These are phyloP conservation scores for Nyctalus aviator DNA, from an alignment of 2,797 vertebrate genomes.

Conservation along the genomic window DNA sequence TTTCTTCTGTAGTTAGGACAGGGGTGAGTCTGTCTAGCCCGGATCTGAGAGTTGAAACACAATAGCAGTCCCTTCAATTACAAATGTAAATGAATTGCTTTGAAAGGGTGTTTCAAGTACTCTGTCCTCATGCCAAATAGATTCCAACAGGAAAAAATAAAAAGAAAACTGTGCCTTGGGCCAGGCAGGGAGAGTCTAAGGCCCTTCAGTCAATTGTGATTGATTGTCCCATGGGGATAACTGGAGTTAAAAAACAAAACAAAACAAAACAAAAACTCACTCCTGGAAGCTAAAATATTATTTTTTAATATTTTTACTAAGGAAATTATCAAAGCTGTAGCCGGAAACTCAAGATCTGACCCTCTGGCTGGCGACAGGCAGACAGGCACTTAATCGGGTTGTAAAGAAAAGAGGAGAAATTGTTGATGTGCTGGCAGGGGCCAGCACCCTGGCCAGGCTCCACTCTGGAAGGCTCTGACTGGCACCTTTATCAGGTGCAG, in stretches of 20 bases:
- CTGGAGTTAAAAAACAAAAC: not conserved
- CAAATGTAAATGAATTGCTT: not conserved
- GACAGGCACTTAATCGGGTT: constrained; percentile 39
- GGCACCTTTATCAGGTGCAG: constrained; percentile 3
- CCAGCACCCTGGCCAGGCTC: not conserved
- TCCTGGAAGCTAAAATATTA: not conserved
- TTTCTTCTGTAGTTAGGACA: not conserved
- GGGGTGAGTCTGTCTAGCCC: not conserved
- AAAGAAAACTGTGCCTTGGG: not conserved
- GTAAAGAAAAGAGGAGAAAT: constrained; percentile 39
- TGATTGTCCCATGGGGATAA: not conserved
- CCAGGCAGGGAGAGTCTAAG: not conserved
- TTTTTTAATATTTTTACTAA: constrained; percentile 53
- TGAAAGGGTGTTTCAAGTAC: not conserved
- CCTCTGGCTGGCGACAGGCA: not conserved
- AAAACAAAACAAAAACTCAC: not conserved
- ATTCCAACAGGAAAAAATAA: constrained; percentile 2
- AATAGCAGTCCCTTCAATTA: not conserved
- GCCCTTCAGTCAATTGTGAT: not conserved
- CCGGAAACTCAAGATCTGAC: constrained; percentile 4
- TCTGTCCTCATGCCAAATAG: not conserved
- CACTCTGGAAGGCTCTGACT: not conserved
- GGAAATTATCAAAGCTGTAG: not conserved
- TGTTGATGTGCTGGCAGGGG: not conserved
- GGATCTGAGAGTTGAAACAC: not conserved